Base-by-base conservation (phyloP, 1,140 invertebrate genomes). In the Saccostrea echinata region DNA sequence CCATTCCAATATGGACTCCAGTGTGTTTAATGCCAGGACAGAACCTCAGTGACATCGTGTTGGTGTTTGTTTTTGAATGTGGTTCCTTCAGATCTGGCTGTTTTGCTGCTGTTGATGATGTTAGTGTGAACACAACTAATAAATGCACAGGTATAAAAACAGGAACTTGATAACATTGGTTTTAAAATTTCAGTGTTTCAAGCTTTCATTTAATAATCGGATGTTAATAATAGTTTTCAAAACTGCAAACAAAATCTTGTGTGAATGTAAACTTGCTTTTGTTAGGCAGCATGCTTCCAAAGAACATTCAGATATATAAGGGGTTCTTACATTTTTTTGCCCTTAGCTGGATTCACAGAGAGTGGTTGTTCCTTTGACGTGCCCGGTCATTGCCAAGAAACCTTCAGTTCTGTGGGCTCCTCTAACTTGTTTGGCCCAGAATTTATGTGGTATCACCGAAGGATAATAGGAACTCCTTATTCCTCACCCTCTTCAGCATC, bases 351-450 rank as follows among this genome's bases (percentile, higher is more conserved):
- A 13, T 3, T 30, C 12, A 9, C 16, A 16, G 68, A 13, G 16
- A 11, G 3, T 9, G 12, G 27, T 30, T 76, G 68, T 76, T 16
- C 68, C 68, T 76, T 76, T 33, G 30, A 76, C 30, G 16, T 30
- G 16, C 11, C 68, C 1, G 68, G 27, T 6, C 30, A 76, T 8
- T 76, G 68, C 33, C 1, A 27, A 76, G 68, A 76, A 76, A 76
- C 68, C 27, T 16, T 76, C 27, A 76, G 27, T 30, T 76, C 68
- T 30, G 24, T 13, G 27, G 68, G 68, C 68, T 30, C 68, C 27
- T 76, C 24, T 30, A 76, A 76, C 27, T 76, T 76, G 27, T 76
- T 76, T 76, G 68, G 68, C 1, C 68, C 68, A 76, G 68, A 76
- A 76, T 76, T 76, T 76, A 30, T 76, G 68, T 76, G 68, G 68